These are phyloP conservation scores for Channa maculata DNA, from an alignment of 2,113 vertebrate species.

Conservation along the genomic window DNA sequence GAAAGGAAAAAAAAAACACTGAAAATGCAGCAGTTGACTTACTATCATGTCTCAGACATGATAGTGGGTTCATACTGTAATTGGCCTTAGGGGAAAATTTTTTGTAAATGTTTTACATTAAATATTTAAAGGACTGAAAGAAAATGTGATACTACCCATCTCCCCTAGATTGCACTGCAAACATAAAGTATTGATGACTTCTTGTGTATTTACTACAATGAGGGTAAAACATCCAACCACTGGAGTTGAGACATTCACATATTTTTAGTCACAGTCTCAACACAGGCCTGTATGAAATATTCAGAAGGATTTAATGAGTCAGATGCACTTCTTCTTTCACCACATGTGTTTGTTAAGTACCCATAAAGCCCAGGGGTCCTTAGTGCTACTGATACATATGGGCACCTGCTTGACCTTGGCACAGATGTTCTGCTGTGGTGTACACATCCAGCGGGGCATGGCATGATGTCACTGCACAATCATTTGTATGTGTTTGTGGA, in stretches of 20 bases:
- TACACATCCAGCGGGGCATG: conserved; percentile 38
- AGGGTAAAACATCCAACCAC: conserved; percentile 37
- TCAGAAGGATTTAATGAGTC: conserved; percentile 78
- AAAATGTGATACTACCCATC: conserved; percentile 59
- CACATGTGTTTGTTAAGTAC: conserved; percentile 76
- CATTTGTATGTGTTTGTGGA: neutral
- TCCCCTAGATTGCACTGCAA: conserved; percentile 57
- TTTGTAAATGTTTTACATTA: conserved; percentile 77
- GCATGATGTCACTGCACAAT: conserved; percentile 9
- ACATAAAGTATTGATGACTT: conserved; percentile 81
- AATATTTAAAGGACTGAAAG: conserved; percentile 77
- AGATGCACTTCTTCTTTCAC: conserved; percentile 71
- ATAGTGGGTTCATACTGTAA: conserved; percentile 62
- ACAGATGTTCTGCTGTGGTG: conserved; percentile 45
- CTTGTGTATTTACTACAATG: conserved; percentile 51
- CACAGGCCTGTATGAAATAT: conserved; percentile 74
- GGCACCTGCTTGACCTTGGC: conserved; percentile 76
- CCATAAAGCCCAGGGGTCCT: conserved; percentile 66
- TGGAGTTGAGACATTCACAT: conserved; percentile 45
- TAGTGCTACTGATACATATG: conserved; percentile 65
- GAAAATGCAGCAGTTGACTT: conserved; percentile 40
- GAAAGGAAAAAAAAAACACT: neutral
- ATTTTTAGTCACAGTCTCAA: conserved; percentile 46
- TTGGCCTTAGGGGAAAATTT: conserved; percentile 78
- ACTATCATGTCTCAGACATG: conserved; percentile 16